Conservation (phyloP, 2,797 vertebrate genomes). For the Callimico goeldii region DNA sequence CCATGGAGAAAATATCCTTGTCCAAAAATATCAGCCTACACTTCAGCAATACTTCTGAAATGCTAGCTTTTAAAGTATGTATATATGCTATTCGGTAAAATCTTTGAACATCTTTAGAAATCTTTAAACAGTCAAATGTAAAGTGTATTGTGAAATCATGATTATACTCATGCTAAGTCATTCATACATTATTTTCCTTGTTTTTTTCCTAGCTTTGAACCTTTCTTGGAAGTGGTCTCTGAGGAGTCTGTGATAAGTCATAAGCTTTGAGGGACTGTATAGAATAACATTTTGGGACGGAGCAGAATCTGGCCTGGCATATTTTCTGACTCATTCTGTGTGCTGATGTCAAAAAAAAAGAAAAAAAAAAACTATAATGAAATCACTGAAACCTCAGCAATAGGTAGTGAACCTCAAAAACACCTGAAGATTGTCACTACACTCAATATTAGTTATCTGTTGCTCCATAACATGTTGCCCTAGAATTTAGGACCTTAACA, state of each 20-base stretch:
- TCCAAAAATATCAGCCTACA: neutral
- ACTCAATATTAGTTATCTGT: neutral
- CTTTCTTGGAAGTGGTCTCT: neutral
- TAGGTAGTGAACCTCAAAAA: too few relatives aligned
- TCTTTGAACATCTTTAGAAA: neutral
- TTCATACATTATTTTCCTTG: neutral
- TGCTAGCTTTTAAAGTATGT: neutral
- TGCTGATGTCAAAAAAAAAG: neutral
- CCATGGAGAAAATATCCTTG: neutral
- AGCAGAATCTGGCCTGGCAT: neutral
- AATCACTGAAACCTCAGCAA: neutral
- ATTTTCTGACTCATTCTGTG: neutral
- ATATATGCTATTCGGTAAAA: neutral
- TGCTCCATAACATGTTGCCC: neutral
- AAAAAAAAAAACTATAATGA: neutral
- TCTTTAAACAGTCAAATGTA: neutral
- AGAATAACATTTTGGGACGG: neutral
- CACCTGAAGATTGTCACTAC: neutral
- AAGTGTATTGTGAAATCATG: neutral
- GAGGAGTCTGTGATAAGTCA: neutral
- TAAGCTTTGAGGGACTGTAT: neutral
- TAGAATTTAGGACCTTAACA: neutral
- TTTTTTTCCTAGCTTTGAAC: neutral
- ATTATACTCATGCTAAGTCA: neutral
- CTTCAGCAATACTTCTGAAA: neutral